Conservation (phyloP, 1,140 invertebrate genomes). For the Drosophila busckii region DNA sequence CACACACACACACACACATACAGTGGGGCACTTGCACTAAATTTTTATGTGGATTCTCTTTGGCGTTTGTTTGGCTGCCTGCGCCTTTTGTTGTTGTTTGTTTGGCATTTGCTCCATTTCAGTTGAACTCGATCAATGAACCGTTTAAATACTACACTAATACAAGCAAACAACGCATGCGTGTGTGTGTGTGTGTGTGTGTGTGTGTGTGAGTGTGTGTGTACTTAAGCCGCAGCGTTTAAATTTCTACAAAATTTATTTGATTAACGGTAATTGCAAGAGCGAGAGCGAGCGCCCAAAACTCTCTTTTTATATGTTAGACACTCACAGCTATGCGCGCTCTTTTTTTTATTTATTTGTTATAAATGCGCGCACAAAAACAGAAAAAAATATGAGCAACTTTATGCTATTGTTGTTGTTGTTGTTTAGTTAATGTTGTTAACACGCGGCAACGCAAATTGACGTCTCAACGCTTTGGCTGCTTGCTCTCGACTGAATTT, state of each 20-base stretch:
- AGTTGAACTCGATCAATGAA: slow-evolving; percentile 71
- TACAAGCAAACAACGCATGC: slow-evolving; percentile 6
- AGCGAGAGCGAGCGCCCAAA: slow-evolving; percentile 24
- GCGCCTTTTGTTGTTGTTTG: slow-evolving; percentile 12
- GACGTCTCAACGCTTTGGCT: slow-evolving; percentile 66
- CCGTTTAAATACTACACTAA: slow-evolving; percentile 51
- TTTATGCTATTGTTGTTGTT: slow-evolving; percentile 6
- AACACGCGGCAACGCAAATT: slow-evolving; percentile 28
- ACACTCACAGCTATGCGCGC: slow-evolving; percentile 8
- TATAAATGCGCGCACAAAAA: slow-evolving; percentile 25
- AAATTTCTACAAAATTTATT: slow-evolving; percentile 76
- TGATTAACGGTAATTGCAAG: slow-evolving; percentile 69
- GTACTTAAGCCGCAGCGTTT: slow-evolving; percentile 58
- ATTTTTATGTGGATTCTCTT: slow-evolving; percentile 14
- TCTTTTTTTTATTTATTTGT: slow-evolving; percentile 21
- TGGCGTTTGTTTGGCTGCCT: slow-evolving; percentile 30
- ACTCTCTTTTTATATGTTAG: slow-evolving; percentile 10
- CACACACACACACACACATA: slow-evolving; percentile 18
- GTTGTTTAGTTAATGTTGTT: slow-evolving; percentile 15
- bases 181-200: too few relatives aligned
- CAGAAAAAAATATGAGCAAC: slow-evolving; percentile 22
- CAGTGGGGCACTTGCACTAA: slow-evolving; percentile 60
- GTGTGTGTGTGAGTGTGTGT: too few relatives aligned
- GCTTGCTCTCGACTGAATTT: slow-evolving; percentile 57
- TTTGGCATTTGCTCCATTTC: slow-evolving; percentile 56